Percentiles rank a stretch among this genome's conserved stretches.
These are phyloP conservation scores for Danio kyathit DNA, from an alignment of 2,797 vertebrate genomes.

Conservation along the genomic window DNA sequence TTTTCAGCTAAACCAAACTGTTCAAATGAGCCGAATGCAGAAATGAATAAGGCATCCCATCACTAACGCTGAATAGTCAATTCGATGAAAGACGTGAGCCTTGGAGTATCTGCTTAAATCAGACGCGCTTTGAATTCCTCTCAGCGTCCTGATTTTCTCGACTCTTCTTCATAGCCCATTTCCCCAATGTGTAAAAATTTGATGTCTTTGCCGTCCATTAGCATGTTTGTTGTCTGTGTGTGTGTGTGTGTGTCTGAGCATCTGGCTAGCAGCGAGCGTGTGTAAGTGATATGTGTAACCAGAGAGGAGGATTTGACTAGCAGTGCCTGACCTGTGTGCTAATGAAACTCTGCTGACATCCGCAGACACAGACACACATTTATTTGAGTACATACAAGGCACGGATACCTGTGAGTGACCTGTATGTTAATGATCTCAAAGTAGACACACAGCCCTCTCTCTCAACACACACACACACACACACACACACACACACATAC, in stretches of 20 bases:
- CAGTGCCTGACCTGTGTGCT: constrained; percentile 46
- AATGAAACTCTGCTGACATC: constrained; percentile 30
- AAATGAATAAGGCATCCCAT: background rate
- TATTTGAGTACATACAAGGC: constrained; percentile 35
- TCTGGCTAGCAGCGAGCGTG: constrained; percentile 21
- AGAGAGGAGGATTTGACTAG: background rate
- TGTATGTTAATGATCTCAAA: constrained; percentile 51
- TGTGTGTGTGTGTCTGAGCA: background rate
- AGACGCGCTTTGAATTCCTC: background rate
- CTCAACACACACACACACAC: background rate
- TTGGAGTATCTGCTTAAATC: constrained; percentile 8
- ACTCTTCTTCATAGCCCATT: background rate
- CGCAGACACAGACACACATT: constrained; percentile 26
- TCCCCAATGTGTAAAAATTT: background rate
- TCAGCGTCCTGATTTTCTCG: background rate
- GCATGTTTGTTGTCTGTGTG: background rate
- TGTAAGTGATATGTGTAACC: constrained; percentile 43
- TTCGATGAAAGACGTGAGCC: background rate
- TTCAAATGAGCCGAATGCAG: background rate
- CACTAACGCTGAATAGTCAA: background rate
- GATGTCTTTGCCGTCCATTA: background rate
- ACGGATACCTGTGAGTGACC: constrained; percentile 54
- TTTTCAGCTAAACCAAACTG: background rate
- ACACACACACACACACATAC: background rate
- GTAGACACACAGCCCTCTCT: constrained; percentile 6